Percentiles rank a stretch among this genome's conserved stretches.
phyloP scores from a whole-genome alignment of 2,888 invertebrate genomes.

The Psylliodes chrysocephalus region DNA sequence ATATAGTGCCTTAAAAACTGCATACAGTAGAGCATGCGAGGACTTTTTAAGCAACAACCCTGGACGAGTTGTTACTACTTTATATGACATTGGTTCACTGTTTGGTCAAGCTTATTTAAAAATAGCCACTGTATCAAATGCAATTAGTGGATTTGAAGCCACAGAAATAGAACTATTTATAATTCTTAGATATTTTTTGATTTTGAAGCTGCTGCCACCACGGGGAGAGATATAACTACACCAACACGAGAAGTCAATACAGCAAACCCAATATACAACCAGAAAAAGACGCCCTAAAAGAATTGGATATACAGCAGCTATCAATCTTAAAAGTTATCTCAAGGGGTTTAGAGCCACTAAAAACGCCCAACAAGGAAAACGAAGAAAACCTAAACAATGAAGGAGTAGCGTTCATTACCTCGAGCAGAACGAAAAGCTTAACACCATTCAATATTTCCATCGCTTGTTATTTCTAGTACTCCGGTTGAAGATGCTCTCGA shows the following conservation, averaged over 20 bases:
- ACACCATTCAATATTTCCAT: conserved; percentile 13
- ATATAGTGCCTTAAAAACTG: too few species aligned
- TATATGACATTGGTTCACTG: conserved; percentile 29
- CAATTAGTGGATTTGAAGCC: conserved; percentile 12
- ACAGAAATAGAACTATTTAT: background rate
- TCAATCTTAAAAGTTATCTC: background rate
- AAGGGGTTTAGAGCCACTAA: conserved; percentile 1
- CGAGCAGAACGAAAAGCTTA: too few species aligned
- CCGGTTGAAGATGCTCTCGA: too few species aligned
- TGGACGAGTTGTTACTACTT: conserved; percentile 27
- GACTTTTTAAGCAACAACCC: too few species aligned
- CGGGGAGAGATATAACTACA: too few species aligned
- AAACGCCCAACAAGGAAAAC: conserved; percentile 7
- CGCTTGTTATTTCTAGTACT: conserved; percentile 13
- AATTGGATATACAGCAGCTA: background rate
- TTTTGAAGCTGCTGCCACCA: too few species aligned
- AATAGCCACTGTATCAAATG: conserved; percentile 10
- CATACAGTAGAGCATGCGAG: too few species aligned
- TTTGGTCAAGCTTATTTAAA: conserved; percentile 29
- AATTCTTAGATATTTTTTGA: too few species aligned
- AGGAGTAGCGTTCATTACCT: too few species aligned
- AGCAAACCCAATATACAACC: too few species aligned
- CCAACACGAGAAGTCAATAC: too few species aligned
- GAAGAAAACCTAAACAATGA: background rate
- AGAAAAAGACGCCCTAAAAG: background rate